These are phyloP conservation scores for Agrotis ipsilon DNA, from an alignment of 2,888 invertebrate species.

Conservation along the genomic window DNA sequence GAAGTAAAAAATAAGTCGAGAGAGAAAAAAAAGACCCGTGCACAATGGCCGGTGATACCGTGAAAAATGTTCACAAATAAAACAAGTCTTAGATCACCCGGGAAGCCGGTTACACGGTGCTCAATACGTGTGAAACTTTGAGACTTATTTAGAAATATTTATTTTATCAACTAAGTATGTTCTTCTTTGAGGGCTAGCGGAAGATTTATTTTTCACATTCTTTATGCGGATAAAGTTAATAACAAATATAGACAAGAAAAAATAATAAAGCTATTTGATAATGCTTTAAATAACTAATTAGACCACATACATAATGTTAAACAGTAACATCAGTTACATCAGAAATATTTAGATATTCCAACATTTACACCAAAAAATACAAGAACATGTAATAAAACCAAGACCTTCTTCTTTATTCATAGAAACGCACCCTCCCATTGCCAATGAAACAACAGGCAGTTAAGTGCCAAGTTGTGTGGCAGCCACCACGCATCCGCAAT, in stretches of 20 bases:
- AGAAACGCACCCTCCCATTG: conserved; percentile 14
- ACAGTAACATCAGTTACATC: background rate
- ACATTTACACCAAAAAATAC: background rate
- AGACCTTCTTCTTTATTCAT: background rate
- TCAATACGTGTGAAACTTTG: conserved; percentile 70
- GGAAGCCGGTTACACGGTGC: conserved; percentile 67
- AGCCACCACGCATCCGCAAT: conserved; percentile 55
- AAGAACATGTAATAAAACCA: background rate
- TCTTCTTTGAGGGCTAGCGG: background rate
- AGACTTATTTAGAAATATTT: conserved; percentile 4
- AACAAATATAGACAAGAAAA: no score
- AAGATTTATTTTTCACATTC: background rate
- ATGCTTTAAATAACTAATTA: background rate
- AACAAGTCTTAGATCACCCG: conserved; percentile 72
- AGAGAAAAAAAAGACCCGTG: conserved; percentile 66
- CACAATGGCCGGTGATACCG: conserved; percentile 81
- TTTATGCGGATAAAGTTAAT: background rate
- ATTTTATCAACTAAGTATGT: conserved; percentile 17
- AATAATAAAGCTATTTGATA: no score
- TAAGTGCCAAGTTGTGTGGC: conserved; percentile 51
- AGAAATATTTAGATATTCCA: no score
- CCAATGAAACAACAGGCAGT: conserved; percentile 33
- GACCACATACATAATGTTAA: background rate
- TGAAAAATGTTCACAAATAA: conserved; percentile 85
- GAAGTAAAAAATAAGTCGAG: conserved; percentile 50